Evolutionary conservation across 1,140 invertebrate genomes (phyloP), one percentile per base, ranked within the genome.

Genomic region (Ostrea denselamellosa): DNA sequence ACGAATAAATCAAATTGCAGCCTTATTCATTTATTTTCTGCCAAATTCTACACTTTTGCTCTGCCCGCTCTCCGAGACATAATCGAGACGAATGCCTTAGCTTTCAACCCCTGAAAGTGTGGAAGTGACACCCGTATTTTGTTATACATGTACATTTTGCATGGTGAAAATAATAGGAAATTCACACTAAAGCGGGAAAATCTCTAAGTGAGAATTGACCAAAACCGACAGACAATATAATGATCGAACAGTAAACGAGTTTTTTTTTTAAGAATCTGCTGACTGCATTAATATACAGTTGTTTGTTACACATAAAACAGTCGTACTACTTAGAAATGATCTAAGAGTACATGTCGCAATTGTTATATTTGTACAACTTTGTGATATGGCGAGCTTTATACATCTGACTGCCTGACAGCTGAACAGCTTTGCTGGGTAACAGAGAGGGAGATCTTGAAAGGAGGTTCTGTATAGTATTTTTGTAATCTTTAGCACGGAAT

Each of bases 1-100:
- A 54, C 28, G 19, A 62, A 85, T 85, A 58, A 85, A 85, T 83
- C 82, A 83, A 83, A 53, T 83, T 54, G 52, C 44, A 83, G 44
- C 82, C 14, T 77, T 77, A 77, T 77, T 77, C 68, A 34, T 77
- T 77, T 77, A 77, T 77, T 77, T 77, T 77, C 68, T 77, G 68
- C 68, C 68, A 77, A 77, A 28, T 77, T 28, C 25, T 77, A 34
- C 68, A 77, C 68, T 28, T 25, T 28, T 77, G 12, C 68, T 25
- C 12, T 77, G 22, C 25, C 68, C 28, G 68, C 17, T 62, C 56
- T 62, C 56, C 2, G 56, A 17, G 28, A 77, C 68, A 77, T 25
- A 77, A 77, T 77, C 68, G 25, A 28, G 68, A 10, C 22, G 28
- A 10, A 5, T 25, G 7, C 22, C 68, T 28, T 77, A 10, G 68